Evolutionary conservation across 2,113 vertebrate species (phyloP), one percentile per base, ranked within the genome.

Genomic region (Podarcis cretensis): DNA sequence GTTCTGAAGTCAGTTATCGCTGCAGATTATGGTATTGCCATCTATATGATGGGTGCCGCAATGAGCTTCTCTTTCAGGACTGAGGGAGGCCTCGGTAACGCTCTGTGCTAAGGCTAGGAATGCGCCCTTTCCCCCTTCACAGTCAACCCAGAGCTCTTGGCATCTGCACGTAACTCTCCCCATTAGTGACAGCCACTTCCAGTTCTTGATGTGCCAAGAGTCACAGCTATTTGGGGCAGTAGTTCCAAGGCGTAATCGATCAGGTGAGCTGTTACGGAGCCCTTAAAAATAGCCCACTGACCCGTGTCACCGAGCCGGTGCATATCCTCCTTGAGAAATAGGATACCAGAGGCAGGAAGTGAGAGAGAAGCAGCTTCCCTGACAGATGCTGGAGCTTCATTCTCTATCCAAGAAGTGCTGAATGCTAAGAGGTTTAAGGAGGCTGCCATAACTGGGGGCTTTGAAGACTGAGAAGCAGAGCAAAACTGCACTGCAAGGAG

Each of bases 261-360:
- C 12, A 83, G 74, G 23, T 65, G 37, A 78, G 74, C 40, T 9
- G 1, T 76, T 77, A 0, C 10, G 35, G 37, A 81, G 83, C 35
- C 13, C 87, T 90, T 91, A 86, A n/a, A 86, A 83, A 88, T 30
- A 86, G 87, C 74, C n/a, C 27, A 59, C 8, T 0, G 1, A 83
- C 0, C 1, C 86, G 16, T 0, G 0, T 74, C 74, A 74, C 37
- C 89, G 78, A 80, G 16, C 1, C 0, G 0, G 12, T 63, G 7
- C 23, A 66, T 2, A 32, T 82, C 85, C 75, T 71, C 9, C 57
- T 91, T 83, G 59, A 0, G 0, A 93, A 92, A 89, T 66, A 59
- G 87, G 90, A 90, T 77, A 18, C 57, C 89, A 12, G 80, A 54
- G 88, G 89, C 1, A 0, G 73, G 81, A 91, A 87, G 75, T 87